Evolutionary conservation across 1,140 invertebrate species (phyloP).

Genomic region (Brachionus manjavacas): DNA sequence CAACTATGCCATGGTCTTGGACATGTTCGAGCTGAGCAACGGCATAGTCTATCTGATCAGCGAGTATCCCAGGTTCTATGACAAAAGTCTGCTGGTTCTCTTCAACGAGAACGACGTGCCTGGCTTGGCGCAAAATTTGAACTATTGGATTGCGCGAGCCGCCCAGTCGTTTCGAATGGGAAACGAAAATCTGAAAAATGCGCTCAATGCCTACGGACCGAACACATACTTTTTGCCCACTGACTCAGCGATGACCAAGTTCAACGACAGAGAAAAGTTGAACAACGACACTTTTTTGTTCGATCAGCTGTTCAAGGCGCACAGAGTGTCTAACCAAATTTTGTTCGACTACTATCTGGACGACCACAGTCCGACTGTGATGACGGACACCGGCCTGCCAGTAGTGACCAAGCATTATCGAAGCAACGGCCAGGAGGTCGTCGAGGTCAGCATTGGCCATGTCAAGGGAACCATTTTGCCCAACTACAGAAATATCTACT

Average conservation of each 20-base stretch:
- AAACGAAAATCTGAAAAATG: slow-evolving; percentile 36
- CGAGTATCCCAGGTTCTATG: slow-evolving; percentile 26
- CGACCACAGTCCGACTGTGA: background rate
- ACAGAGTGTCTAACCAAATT: slow-evolving; percentile 16
- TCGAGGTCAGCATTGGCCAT: slow-evolving; percentile 36
- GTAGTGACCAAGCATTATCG: background rate
- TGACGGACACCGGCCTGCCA: slow-evolving; percentile 6
- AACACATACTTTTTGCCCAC: slow-evolving; percentile 37
- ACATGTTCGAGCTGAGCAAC: slow-evolving; percentile 25
- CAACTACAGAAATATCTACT: slow-evolving; percentile 31
- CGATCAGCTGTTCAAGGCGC: slow-evolving; percentile 2
- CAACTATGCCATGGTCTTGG: slow-evolving; percentile 19
- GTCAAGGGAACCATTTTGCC: slow-evolving; percentile 28
- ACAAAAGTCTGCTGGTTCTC: slow-evolving; percentile 28
- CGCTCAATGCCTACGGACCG: background rate
- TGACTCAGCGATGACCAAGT: background rate
- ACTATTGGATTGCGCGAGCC: slow-evolving; percentile 18
- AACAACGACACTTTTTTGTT: slow-evolving; percentile 33
- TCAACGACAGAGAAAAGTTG: background rate
- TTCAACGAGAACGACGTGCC: slow-evolving; percentile 18
- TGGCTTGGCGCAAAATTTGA: background rate
- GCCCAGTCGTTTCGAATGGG: slow-evolving; percentile 6
- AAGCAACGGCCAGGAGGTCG: background rate
- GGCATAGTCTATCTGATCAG: slow-evolving; percentile 26
- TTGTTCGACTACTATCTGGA: slow-evolving; percentile 38